phyloP scores from a whole-genome alignment of 2,888 invertebrate genomes.

The Lasius fuliginosus region DNA sequence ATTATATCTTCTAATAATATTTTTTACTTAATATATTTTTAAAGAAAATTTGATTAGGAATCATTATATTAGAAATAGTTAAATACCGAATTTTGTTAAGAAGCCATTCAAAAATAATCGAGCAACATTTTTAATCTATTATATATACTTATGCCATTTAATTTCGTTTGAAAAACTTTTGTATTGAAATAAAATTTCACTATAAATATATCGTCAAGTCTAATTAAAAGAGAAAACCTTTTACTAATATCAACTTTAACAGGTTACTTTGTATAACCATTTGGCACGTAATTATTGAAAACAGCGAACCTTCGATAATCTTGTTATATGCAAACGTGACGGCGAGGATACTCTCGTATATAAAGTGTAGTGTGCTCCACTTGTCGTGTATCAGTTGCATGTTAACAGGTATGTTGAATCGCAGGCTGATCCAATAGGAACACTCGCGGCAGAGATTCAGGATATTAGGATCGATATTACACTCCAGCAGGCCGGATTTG shows the following conservation, averaged over 20 bases:
- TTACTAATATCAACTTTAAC: background rate
- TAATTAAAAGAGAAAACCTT: too few relatives aligned
- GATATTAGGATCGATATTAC: slow-evolving; percentile 92
- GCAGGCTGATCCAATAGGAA: slow-evolving; percentile 91
- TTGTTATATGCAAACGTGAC: slow-evolving; percentile 93
- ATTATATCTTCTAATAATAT: background rate
- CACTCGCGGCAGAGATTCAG: slow-evolving; percentile 92
- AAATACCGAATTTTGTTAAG: background rate
- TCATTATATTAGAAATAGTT: background rate
- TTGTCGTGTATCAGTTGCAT: slow-evolving; percentile 90
- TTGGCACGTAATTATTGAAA: background rate
- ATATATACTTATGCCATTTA: background rate
- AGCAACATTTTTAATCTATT: background rate
- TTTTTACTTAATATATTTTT: too few relatives aligned
- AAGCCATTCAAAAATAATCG: background rate
- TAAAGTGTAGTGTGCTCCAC: slow-evolving; percentile 88
- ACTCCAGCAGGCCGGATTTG: slow-evolving; percentile 89
- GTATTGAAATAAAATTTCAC: background rate
- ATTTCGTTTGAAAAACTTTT: background rate
- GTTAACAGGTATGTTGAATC: slow-evolving; percentile 90
- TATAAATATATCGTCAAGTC: background rate
- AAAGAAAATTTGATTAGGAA: background rate
- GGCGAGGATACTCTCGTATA: slow-evolving; percentile 91
- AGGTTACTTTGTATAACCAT: background rate
- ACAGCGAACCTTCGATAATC: slow-evolving; percentile 88